Conservation (phyloP, 2,797 vertebrate species). For the Chanos chanos region DNA sequence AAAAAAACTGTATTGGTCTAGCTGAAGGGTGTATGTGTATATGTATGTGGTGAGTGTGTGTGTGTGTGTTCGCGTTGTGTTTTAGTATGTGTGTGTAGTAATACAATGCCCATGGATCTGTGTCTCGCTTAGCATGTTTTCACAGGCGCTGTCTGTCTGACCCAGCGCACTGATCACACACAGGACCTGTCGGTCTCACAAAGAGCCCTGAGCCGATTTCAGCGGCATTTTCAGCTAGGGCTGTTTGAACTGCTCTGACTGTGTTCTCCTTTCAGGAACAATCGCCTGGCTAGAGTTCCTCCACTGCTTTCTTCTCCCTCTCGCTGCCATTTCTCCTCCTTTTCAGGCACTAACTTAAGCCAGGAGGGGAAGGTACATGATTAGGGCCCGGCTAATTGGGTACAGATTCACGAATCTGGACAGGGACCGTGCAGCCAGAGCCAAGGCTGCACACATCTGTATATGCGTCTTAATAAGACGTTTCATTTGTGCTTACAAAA, state of each 20-base stretch:
- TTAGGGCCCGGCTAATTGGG: conserved; percentile 69
- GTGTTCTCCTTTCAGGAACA: conserved; percentile 35
- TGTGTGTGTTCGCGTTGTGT: too few relatives aligned
- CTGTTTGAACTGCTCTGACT: conserved; percentile 31
- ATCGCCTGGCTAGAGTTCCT: conserved; percentile 21
- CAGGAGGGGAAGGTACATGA: conserved; percentile 61
- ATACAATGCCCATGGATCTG: background rate
- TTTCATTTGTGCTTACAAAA: background rate
- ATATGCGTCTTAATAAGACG: conserved; percentile 11
- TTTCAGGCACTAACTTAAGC: conserved; percentile 49
- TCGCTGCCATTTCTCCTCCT: conserved; percentile 1
- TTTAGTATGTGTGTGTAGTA: background rate
- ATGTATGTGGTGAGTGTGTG: background rate
- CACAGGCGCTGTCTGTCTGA: conserved; percentile 32
- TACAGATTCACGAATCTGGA: conserved; percentile 72
- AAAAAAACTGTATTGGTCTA: conserved; percentile 42
- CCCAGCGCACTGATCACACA: background rate
- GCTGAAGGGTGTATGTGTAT: conserved; percentile 39
- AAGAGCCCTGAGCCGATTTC: conserved; percentile 27
- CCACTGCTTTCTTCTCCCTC: conserved; percentile 7
- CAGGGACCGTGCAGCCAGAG: conserved; percentile 35
- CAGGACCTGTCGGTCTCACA: background rate
- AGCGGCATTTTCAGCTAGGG: conserved; percentile 42
- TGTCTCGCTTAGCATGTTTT: conserved; percentile 23
- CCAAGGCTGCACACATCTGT: conserved; percentile 62